A percentile compares a stretch with the other conserved stretches of the same genome.
Evolutionary conservation across 2,888 invertebrate species (phyloP).

Genomic region (Limulus polyphemus): DNA sequence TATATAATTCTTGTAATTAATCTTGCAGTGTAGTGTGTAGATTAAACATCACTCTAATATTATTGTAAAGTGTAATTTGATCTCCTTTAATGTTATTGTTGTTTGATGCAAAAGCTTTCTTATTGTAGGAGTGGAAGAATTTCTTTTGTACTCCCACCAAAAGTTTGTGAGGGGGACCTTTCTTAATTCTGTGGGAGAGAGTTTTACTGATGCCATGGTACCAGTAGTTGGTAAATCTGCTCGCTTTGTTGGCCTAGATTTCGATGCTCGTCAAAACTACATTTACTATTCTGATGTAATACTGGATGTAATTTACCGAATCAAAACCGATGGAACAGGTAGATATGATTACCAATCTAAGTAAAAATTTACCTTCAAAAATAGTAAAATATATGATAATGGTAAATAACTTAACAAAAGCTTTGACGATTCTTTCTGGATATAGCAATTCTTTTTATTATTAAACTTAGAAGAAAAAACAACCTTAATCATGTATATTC

Average conservation of each 20-base stretch:
- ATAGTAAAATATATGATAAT: background rate
- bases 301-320: conserved; percentile 75
- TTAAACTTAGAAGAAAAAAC: background rate
- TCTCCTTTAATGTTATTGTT: conserved; percentile 5
- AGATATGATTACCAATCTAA: conserved; percentile 7
- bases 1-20: no score
- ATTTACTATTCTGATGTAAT: conserved; percentile 97
- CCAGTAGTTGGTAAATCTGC: conserved; percentile 85
- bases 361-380: background rate
- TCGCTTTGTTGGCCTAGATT: conserved; percentile 88
- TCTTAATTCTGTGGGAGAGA: conserved; percentile 33
- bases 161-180: conserved; percentile 79
- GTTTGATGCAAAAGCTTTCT: background rate
- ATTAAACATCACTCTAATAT: no score
- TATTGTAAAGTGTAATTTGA: background rate
- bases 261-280: conserved; percentile 74
- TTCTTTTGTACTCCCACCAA: conserved; percentile 89
- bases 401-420: background rate
- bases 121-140: conserved; percentile 56
- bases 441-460: background rate
- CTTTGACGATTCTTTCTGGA: background rate
- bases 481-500: background rate
- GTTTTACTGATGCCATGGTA: conserved; percentile 86
- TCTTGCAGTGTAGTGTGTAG: no score
- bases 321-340: conserved; percentile 41